Evolutionary conservation across 2,797 vertebrate genomes (phyloP).

Genomic region (Chaetophractus vellerosus): DNA sequence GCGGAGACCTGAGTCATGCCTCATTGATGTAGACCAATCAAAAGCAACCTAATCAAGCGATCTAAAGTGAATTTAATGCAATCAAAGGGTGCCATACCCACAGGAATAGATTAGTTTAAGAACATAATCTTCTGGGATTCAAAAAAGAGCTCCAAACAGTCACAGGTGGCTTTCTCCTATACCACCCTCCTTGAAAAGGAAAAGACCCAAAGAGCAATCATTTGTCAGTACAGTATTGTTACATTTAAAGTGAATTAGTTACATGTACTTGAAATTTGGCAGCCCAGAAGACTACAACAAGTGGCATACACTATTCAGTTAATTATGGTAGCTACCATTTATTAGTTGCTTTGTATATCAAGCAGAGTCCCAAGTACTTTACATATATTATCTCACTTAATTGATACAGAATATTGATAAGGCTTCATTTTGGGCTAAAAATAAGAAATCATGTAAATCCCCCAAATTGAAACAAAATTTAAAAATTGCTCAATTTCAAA

Average conservation of each 20-base stretch:
- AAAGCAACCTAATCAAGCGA: too few species aligned
- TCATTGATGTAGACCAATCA: too few species aligned
- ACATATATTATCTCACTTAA: not conserved
- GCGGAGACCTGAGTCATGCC: too few species aligned
- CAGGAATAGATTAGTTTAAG: too few species aligned
- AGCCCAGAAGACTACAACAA: too few species aligned
- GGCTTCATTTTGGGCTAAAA: slow-evolving; percentile 27
- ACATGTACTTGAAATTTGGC: not conserved
- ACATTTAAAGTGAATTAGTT: not conserved
- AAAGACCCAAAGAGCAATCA: not conserved
- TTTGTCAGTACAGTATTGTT: not conserved
- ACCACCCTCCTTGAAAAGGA: not conserved
- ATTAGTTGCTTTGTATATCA: not conserved
- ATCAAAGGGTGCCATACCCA: too few species aligned
- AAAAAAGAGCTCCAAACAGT: too few species aligned
- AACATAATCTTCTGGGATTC: too few species aligned
- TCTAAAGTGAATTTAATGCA: too few species aligned
- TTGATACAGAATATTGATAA: not conserved
- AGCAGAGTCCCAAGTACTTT: not conserved
- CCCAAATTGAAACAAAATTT: not conserved
- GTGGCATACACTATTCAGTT: not conserved
- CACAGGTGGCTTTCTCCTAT: not conserved
- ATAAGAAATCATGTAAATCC: slow-evolving; percentile 18
- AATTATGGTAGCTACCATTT: not conserved
- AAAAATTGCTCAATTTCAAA: slow-evolving; percentile 28